Percentiles rank a stretch among this genome's conserved stretches.
Evolutionary conservation across 2,888 invertebrate genomes (phyloP).

Genomic region (Erynnis tages): DNA sequence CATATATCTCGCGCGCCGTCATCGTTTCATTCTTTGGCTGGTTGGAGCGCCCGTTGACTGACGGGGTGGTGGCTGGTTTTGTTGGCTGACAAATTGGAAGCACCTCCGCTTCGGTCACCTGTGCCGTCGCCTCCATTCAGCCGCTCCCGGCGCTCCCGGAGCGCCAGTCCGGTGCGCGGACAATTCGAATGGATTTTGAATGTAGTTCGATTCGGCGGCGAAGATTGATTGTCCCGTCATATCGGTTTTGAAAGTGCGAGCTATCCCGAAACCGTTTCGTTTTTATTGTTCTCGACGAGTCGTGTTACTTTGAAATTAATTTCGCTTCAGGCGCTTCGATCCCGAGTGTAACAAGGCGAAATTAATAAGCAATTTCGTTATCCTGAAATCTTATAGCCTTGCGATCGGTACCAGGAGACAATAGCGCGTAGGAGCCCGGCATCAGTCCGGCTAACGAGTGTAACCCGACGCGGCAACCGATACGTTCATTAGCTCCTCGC

Average conservation of each 20-base stretch:
- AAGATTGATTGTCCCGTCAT: slow-evolving; percentile 21
- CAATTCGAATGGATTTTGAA: slow-evolving; percentile 25
- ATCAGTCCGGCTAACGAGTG: slow-evolving; percentile 59
- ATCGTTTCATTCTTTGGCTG: slow-evolving; percentile 74
- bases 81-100: slow-evolving; percentile 71
- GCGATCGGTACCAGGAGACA: slow-evolving; percentile 51
- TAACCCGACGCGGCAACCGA: slow-evolving; percentile 68
- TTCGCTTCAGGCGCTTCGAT: not conserved
- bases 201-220: slow-evolving; percentile 13
- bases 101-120: slow-evolving; percentile 43
- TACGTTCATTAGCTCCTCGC: slow-evolving; percentile 66
- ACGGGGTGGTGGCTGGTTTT: slow-evolving; percentile 64
- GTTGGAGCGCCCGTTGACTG: slow-evolving; percentile 67
- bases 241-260: slow-evolving; percentile 2
- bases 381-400: slow-evolving; percentile 20
- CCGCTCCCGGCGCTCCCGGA: slow-evolving; percentile 16
- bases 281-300: too few relatives aligned
- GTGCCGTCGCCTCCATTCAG: slow-evolving; percentile 40
- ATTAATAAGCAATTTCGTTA: slow-evolving; percentile 1
- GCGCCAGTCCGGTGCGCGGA: slow-evolving; percentile 24
- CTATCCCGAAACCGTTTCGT: too few relatives aligned
- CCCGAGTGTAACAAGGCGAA: not conserved
- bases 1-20: slow-evolving; percentile 74
- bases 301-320: too few relatives aligned
- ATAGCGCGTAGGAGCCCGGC: slow-evolving; percentile 49